Percentiles rank a stretch among this genome's conserved stretches.
phyloP scores from a whole-genome alignment of 2,113 vertebrate species.

The Campylomormyrus tamandua region DNA sequence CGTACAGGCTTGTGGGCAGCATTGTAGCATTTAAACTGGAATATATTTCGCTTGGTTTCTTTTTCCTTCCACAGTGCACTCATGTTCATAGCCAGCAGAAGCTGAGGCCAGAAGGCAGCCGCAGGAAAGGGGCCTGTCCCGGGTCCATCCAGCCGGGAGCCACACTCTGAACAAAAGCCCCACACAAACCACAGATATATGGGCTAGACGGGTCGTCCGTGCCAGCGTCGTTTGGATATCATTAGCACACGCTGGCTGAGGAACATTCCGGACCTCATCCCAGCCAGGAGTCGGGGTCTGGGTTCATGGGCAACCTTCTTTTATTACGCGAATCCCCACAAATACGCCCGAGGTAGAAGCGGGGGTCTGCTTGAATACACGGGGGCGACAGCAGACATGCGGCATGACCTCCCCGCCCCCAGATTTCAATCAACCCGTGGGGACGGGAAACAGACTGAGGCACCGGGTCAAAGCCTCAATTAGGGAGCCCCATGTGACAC shows the following conservation, averaged over 20 bases:
- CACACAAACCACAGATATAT: constrained; percentile 26
- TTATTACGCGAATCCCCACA: constrained; percentile 47
- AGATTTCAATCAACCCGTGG: constrained; percentile 49
- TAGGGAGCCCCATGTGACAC: constrained; percentile 46
- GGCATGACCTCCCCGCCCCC: constrained; percentile 29
- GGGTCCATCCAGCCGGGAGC: neutral
- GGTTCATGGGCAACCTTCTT: constrained; percentile 36
- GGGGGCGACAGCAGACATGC: constrained; percentile 38
- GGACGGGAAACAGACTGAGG: constrained; percentile 54
- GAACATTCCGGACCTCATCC: constrained; percentile 43
- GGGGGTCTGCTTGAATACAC: constrained; percentile 53
- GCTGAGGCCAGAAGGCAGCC: neutral
- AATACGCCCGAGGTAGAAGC: constrained; percentile 36
- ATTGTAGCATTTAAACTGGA: neutral
- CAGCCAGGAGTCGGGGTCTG: constrained; percentile 6
- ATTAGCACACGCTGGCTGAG: constrained; percentile 40
- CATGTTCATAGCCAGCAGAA: neutral
- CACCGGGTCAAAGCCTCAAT: constrained; percentile 48
- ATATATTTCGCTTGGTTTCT: neutral
- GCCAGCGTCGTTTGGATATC: constrained; percentile 32
- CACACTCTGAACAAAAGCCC: constrained; percentile 8
- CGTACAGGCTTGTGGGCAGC: neutral
- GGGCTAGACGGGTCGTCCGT: constrained; percentile 36
- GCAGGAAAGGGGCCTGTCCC: neutral
- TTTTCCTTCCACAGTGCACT: neutral